These are phyloP conservation scores for Pollenia amentaria DNA, from an alignment of 2,888 invertebrate genomes.

Conservation along the genomic window DNA sequence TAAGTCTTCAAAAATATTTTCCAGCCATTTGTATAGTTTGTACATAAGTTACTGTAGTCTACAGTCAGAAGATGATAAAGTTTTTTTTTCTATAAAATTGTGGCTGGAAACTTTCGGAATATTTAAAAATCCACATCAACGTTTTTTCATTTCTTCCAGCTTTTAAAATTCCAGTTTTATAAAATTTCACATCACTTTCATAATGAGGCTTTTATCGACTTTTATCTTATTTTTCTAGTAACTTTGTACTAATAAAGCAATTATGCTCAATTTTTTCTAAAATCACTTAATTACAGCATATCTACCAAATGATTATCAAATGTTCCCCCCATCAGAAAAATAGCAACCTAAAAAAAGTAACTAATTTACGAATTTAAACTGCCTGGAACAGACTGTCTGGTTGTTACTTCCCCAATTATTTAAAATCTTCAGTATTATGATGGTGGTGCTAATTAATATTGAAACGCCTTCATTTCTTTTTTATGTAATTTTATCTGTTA, in stretches of 20 bases:
- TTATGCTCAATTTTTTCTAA: neutral
- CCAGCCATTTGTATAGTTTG: no score
- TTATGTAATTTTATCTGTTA: neutral
- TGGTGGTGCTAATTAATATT: slow-evolving; percentile 71
- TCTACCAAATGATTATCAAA: slow-evolving; percentile 34
- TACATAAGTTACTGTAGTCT: no score
- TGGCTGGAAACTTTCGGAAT: no score
- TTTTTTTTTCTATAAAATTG: no score
- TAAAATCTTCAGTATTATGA: slow-evolving; percentile 59
- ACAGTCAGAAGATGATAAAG: no score
- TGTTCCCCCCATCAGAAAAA: neutral
- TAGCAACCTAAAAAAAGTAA: neutral
- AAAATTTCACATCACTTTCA: no score
- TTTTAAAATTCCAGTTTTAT: no score
- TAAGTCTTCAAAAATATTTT: no score
- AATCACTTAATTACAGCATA: slow-evolving; percentile 10
- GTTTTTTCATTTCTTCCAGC: no score
- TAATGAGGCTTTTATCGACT: no score
- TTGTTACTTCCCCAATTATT: slow-evolving; percentile 45
- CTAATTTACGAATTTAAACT: neutral
- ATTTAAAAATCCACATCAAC: no score
- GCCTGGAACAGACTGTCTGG: neutral
- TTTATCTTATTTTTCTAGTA: no score
- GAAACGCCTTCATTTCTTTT: slow-evolving; percentile 58
- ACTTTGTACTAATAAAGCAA: slow-evolving; percentile 6